Percentiles rank a stretch among this genome's conserved stretches.
These are phyloP conservation scores for Drosophila albomicans DNA, from an alignment of 1,140 invertebrate species.

Conservation along the genomic window DNA sequence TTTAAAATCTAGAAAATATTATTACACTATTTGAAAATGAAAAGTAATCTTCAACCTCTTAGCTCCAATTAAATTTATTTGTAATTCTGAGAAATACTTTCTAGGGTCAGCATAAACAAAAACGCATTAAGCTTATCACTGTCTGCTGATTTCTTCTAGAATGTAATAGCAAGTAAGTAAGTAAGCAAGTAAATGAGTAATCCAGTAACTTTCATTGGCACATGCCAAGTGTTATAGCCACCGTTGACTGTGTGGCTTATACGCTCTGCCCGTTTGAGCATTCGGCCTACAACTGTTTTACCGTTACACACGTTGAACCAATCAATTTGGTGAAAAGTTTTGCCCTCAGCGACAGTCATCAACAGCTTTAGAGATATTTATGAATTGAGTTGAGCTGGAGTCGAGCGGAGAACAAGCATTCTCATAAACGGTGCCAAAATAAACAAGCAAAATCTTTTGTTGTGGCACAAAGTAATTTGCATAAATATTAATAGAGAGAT, in stretches of 20 bases:
- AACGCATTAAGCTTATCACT: not conserved
- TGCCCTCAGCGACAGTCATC: constrained; percentile 27
- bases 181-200: not conserved
- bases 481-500: constrained; percentile 39
- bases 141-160: not conserved
- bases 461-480: constrained; percentile 52
- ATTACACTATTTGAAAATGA: no score
- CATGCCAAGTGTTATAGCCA: not conserved
- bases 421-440: constrained; percentile 41
- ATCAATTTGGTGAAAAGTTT: constrained; percentile 50
- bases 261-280: constrained; percentile 7
- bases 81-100: not conserved
- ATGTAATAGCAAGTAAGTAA: not conserved
- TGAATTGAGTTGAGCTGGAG: not conserved
- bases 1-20: no score
- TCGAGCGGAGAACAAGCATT: constrained; percentile 13
- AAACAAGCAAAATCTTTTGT: constrained; percentile 35
- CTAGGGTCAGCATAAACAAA: not conserved
- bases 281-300: constrained; percentile 47
- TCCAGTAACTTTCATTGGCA: constrained; percentile 7
- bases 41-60: not conserved
- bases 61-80: not conserved
- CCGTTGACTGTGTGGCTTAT: not conserved
- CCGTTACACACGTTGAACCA: constrained; percentile 26
- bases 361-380: constrained; percentile 12